Percentiles rank a stretch among this genome's conserved stretches.
Conservation (phyloP, 2,797 vertebrate genomes). For the Coccyzus lansbergi region DNA sequence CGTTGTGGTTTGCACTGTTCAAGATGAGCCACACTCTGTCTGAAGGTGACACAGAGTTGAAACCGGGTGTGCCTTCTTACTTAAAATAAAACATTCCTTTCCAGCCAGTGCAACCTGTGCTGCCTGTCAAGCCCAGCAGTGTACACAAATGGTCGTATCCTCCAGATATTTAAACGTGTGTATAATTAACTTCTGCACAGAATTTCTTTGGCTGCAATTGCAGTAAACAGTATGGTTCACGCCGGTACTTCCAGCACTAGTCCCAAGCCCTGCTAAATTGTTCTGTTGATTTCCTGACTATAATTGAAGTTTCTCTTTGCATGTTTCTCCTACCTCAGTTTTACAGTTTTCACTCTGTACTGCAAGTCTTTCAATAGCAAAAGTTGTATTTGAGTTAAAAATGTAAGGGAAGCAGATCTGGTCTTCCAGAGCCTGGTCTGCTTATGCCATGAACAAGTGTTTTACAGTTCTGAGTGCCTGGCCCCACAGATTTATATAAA, state of each 20-base stretch:
- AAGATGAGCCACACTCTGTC: background rate
- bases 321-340: background rate
- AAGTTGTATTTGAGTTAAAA: background rate
- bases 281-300: background rate
- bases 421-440: background rate
- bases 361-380: background rate
- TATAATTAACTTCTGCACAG: background rate
- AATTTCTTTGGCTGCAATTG: background rate
- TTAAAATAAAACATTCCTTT: constrained; percentile 21
- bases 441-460: background rate
- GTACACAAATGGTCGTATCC: constrained; percentile 47
- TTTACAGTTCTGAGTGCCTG: background rate
- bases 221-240: background rate
- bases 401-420: background rate
- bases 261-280: background rate
- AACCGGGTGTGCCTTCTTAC: constrained; percentile 24
- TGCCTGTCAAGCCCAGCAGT: constrained; percentile 1
- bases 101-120: constrained; percentile 25
- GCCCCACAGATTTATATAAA: background rate
- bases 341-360: background rate
- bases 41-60: constrained; percentile 41
- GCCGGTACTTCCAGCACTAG: background rate
- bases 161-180: background rate
- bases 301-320: background rate
- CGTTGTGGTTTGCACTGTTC: background rate